Evolutionary conservation across 2,888 invertebrate genomes (phyloP), one percentile per base, ranked within the genome.

Genomic region (Drosophila heteroneura): DNA sequence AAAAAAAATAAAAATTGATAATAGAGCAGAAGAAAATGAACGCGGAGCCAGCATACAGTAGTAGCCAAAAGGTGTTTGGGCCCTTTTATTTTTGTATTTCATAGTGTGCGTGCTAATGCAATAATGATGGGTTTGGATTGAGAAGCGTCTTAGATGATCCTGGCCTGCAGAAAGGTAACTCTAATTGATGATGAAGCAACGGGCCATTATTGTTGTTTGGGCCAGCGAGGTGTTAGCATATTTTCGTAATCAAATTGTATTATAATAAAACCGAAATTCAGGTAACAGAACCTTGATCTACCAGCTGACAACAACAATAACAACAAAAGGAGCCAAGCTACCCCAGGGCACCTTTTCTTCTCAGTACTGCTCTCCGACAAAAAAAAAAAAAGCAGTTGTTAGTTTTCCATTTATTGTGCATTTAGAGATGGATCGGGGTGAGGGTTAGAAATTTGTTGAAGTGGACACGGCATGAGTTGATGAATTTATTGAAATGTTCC

Each of bases 341-440:
- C 51, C 58, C 62, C 47, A 59, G 70, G 64, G 56, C 61, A 79
- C 32, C 63, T 73, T 69, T 76, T 52, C 26, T 49, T 32, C 39
- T 53, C 61, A 53, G 65, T 67, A 54, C 30, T 35, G 32, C 44
- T 35, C 30, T 58, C 30, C 26, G 58, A 85, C 14, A 26, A 47
- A 16, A 47, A 47, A 39, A 16, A 28, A 3, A n/a, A 85, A 83
- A 83, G 76, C 85, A 90, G 85, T 85, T 85, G 85, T 85, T 85
- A 85, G 76, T 85, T 90, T 85, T 89, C 74, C 85, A 85, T 85
- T 85, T 90, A 85, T 83, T 82, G 81, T 85, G 65, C 85, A 89
- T 85, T 89, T 85, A 85, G 54, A 79, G 14, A 2, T 22, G 37
- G 16, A 16, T 26, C 47, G 47, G 33, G 35, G 60, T 30, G 41